phyloP scores from a whole-genome alignment of 2,113 vertebrate species.

The Muscicapa adusta region DNA sequence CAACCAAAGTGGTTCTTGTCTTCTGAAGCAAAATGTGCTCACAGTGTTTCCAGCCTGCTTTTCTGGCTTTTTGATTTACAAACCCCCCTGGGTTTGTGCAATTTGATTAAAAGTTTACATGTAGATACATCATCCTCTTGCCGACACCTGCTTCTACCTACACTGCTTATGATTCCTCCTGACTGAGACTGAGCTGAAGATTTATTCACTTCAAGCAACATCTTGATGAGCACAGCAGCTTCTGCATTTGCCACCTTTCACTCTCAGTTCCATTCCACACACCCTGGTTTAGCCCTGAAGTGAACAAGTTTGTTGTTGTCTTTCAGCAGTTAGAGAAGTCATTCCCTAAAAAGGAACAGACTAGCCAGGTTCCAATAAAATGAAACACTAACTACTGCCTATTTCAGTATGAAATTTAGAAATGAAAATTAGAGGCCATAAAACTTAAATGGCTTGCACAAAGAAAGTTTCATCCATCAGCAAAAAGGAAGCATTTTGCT shows the following conservation, averaged over 20 bases:
- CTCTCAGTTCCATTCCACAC: neutral
- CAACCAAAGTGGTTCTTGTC: rapidly evolving
- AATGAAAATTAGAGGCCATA: neutral
- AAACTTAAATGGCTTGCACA: neutral
- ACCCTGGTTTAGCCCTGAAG: neutral
- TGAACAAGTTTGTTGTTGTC: neutral
- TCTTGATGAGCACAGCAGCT: neutral
- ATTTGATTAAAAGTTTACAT: neutral
- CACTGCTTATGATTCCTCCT: neutral
- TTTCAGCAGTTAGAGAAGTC: neutral
- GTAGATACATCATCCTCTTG: neutral
- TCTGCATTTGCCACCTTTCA: neutral
- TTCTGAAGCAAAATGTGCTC: neutral
- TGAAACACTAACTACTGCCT: neutral
- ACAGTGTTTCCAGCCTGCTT: neutral
- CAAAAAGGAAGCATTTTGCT: neutral
- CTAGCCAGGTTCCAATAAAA: neutral
- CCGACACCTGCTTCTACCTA: neutral
- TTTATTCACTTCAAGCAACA: neutral
- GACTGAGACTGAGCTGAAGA: neutral
- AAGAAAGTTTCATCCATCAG: neutral
- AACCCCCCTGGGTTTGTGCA: neutral
- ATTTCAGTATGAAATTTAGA: no score
- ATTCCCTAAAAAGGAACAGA: neutral
- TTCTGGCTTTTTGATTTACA: neutral